phyloP scores from a whole-genome alignment of 2,797 vertebrate genomes.

The Benthosema pterotum region DNA sequence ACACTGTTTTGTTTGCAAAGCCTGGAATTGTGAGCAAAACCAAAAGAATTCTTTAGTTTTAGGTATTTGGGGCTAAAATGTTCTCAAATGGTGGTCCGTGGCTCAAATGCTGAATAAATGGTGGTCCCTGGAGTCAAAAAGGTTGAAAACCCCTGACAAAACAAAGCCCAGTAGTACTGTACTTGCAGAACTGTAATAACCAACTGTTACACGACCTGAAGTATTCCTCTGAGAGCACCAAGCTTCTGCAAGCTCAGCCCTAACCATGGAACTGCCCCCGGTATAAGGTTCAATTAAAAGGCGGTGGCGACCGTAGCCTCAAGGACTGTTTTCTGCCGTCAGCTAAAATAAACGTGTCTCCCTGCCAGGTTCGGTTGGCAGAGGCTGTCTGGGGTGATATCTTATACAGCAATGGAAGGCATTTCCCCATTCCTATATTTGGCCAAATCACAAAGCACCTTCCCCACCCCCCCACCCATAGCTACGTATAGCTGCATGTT shows the following conservation, averaged over 20 bases:
- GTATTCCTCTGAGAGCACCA: not conserved
- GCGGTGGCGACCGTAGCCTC: not conserved
- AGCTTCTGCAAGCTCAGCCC: not conserved
- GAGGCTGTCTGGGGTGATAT: conserved; percentile 7
- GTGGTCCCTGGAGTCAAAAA: no score
- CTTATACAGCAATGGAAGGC: conserved; percentile 8
- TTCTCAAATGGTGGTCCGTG: no score
- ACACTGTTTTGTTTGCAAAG: no score
- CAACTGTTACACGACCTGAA: not conserved
- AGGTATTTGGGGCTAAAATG: no score
- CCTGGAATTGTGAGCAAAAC: no score
- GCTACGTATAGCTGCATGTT: no score
- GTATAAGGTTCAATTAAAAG: not conserved
- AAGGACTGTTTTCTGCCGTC: not conserved
- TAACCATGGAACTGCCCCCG: not conserved
- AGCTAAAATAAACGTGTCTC: not conserved
- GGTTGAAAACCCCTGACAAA: no score
- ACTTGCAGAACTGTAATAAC: not conserved
- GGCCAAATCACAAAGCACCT: not conserved
- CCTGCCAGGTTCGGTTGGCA: not conserved
- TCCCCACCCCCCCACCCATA: no score
- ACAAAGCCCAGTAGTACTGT: no score
- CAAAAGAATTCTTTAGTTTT: no score
- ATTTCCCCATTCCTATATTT: not conserved
- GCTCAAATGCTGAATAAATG: no score